Base-by-base conservation (phyloP, 1,140 invertebrate species). In the Rhopalosiphum maidis region DNA sequence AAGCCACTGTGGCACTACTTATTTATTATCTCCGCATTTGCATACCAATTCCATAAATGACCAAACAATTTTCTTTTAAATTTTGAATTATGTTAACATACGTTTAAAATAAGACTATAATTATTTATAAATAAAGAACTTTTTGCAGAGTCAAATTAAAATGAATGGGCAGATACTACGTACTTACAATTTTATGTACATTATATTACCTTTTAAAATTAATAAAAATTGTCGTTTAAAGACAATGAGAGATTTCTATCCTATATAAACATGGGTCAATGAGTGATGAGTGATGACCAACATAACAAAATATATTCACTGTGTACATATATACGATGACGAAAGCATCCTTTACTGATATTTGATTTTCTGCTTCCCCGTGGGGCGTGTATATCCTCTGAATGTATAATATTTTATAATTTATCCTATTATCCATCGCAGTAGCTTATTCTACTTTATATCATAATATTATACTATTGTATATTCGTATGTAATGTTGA, bases 271-370 rank as follows among this genome's bases (percentile, higher is more conserved):
- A 18, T 77, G 60, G 15, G 4, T 77, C 30, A 4, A 35, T 77
- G 15, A 77, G 30, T 77, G 30, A 51, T 46, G 46, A 46, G 46
- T 46, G 11, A 68, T 77, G 60, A 77, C 30, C n/a, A 15, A 77
- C 30, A 77, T 77, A n/a, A n/a, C 60, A 77, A 77, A 77, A 77
- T n/a, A n/a, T 77, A 77, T 77, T 77, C 60, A 77, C 60, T n/a
- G 30, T 77, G n/a, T n/a, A 77, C n/a, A 77, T 77, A 68, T 18
- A 68, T 18, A 51, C 60, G 60, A 77, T 77, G 60, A 35, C 60
- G 30, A 15, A 77, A 77, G 30, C 5, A 77, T 77, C 60, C 30
- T 77, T n/a, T 77, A 77, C 60, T 77, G n/a, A 77, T n/a, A 77
- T 77, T 77, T 77, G 60, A 77, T n/a, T 77, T 77, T 77, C n/a